A percentile compares a stretch with the other conserved stretches of the same genome.
Conservation (phyloP, 2,113 vertebrate genomes). For the Ophthalmolycus amberensis region DNA sequence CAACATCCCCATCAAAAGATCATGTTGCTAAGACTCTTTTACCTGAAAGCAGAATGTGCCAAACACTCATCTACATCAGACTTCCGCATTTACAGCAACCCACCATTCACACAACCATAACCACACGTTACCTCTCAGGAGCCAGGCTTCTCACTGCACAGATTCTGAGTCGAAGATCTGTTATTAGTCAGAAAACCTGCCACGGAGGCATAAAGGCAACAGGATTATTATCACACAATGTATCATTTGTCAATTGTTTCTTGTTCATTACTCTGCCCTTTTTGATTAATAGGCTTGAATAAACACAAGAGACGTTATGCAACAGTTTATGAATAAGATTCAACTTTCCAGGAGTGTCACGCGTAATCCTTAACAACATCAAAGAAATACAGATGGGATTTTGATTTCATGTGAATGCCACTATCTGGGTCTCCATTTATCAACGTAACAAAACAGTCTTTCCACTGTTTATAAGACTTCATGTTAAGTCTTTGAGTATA, state of each 20-base stretch:
- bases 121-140: neutral
- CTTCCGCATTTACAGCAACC: constrained; percentile 25
- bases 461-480: constrained; percentile 53
- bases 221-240: neutral
- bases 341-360: neutral
- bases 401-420: constrained; percentile 7
- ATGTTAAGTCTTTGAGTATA: constrained; percentile 28
- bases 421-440: neutral
- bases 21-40: constrained; percentile 37
- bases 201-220: neutral
- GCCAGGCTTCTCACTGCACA: neutral
- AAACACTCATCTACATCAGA: constrained; percentile 31
- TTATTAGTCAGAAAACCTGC: neutral
- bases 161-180: neutral
- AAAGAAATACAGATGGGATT: constrained; percentile 22
- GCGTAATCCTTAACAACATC: neutral
- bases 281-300: neutral
- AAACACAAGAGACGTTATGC: neutral
- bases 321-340: neutral
- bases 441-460: constrained; percentile 41
- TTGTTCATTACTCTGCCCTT: neutral
- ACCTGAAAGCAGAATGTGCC: constrained; percentile 19
- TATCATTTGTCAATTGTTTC: neutral
- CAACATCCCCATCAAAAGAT: constrained; percentile 33
- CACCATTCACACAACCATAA: constrained; percentile 24